These are phyloP conservation scores for Drosophila insularis DNA, from an alignment of 1,140 invertebrate species.

Conservation along the genomic window DNA sequence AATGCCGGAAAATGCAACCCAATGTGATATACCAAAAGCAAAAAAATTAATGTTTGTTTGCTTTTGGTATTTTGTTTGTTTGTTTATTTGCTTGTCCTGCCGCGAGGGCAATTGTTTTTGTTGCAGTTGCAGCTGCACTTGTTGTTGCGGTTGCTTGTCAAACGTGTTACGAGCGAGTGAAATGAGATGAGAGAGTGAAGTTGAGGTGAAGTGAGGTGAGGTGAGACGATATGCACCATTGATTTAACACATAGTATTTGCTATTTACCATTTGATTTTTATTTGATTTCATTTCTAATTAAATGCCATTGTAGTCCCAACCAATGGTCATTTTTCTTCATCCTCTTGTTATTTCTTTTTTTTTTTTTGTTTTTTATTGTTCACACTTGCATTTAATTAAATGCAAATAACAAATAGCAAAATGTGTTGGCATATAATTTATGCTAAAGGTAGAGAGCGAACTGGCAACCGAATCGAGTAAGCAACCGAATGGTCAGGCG, in stretches of 20 bases:
- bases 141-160: slow-evolving; percentile 51
- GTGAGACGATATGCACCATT: slow-evolving; percentile 28
- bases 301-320: slow-evolving; percentile 52
- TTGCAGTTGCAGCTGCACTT: slow-evolving; percentile 5
- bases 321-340: background rate
- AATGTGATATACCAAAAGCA: slow-evolving; percentile 17
- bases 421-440: slow-evolving; percentile 68
- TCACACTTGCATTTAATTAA: slow-evolving; percentile 69
- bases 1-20: slow-evolving; percentile 30
- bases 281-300: slow-evolving; percentile 79
- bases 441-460: slow-evolving; percentile 32
- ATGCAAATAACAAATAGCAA: slow-evolving; percentile 74
- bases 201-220: background rate
- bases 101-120: slow-evolving; percentile 23
- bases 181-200: background rate
- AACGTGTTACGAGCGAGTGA: slow-evolving; percentile 35
- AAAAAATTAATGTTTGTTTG: slow-evolving; percentile 71
- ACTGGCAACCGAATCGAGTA: background rate
- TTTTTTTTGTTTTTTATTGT: slow-evolving; percentile 18
- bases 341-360: slow-evolving; percentile 2
- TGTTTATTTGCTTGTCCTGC: slow-evolving; percentile 11
- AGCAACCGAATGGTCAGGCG: background rate
- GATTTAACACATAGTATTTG: slow-evolving; percentile 51
- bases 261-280: slow-evolving; percentile 37
- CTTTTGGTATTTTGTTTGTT: slow-evolving; percentile 37